A percentile compares a stretch with the other conserved stretches of the same genome.
phyloP scores from a whole-genome alignment of 1,140 invertebrate genomes.

The Seison nebaliae region DNA sequence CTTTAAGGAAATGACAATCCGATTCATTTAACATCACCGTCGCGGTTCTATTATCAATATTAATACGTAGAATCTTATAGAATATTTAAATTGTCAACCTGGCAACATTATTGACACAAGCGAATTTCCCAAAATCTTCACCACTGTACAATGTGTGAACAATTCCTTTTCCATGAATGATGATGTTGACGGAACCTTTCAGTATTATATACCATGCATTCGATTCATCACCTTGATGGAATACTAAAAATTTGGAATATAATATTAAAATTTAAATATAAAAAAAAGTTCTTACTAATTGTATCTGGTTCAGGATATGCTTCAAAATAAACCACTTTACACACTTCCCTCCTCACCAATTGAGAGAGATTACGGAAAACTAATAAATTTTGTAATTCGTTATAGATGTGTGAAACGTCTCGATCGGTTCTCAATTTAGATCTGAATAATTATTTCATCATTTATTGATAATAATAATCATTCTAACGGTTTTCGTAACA shows the following conservation, averaged over 20 bases:
- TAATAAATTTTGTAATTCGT: conserved; percentile 53
- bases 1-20: conserved; percentile 53
- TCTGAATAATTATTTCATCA: conserved; percentile 18
- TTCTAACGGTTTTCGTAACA: conserved; percentile 48
- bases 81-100: conserved; percentile 33
- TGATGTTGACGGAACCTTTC: conserved; percentile 53
- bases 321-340: conserved; percentile 51
- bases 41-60: conserved; percentile 38
- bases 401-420: conserved; percentile 55
- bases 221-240: conserved; percentile 64
- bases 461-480: conserved; percentile 1
- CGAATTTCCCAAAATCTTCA: conserved; percentile 62
- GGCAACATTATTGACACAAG: conserved; percentile 56
- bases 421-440: conserved; percentile 44
- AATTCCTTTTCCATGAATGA: conserved; percentile 55
- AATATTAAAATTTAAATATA: neutral
- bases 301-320: conserved; percentile 48
- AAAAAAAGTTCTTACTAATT: conserved; percentile 3
- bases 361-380: conserved; percentile 51
- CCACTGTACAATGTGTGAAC: conserved; percentile 54
- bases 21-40: conserved; percentile 54
- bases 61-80: neutral
- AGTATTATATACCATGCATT: conserved; percentile 61
- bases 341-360: conserved; percentile 52
- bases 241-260: conserved; percentile 34